Conservation (phyloP, 1,140 invertebrate genomes). For the Diorhabda elongata region DNA sequence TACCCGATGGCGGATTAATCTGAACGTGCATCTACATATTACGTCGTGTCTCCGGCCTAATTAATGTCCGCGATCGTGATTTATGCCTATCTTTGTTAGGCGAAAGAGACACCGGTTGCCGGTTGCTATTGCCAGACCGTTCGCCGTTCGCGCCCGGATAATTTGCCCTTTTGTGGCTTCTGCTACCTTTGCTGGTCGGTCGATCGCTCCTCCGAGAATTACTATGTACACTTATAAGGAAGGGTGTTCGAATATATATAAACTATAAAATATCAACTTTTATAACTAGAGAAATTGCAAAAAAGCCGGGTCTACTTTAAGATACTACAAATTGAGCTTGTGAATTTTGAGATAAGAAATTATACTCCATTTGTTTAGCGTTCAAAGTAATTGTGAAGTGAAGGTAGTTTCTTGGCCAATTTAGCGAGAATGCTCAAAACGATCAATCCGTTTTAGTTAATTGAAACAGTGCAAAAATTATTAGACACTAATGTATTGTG, state of each 20-base stretch:
- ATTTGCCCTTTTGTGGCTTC: neutral
- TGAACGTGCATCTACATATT: slow-evolving; percentile 36
- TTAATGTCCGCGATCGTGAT: slow-evolving; percentile 32
- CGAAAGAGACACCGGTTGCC: slow-evolving; percentile 2
- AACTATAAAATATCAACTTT: too few species aligned
- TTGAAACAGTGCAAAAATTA: too few species aligned
- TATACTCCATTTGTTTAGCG: too few species aligned
- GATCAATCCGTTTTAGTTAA: too few species aligned
- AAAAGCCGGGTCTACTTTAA: too few species aligned
- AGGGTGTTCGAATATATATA: neutral
- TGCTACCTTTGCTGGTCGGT: neutral
- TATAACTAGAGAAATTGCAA: too few species aligned
- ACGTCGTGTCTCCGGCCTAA: slow-evolving; percentile 33
- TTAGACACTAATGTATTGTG: too few species aligned
- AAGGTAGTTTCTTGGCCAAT: too few species aligned
- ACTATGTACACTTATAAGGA: neutral
- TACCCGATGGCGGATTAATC: slow-evolving; percentile 25
- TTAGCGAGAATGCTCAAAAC: too few species aligned
- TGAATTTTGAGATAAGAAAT: too few species aligned
- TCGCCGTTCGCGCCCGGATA: neutral
- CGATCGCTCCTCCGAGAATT: neutral
- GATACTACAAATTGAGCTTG: too few species aligned
- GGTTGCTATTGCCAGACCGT: neutral
- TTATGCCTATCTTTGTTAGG: slow-evolving; percentile 22
- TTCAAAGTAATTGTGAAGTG: too few species aligned